phyloP scores from a whole-genome alignment of 2,797 vertebrate genomes.

The Hoplostethus mediterraneus region DNA sequence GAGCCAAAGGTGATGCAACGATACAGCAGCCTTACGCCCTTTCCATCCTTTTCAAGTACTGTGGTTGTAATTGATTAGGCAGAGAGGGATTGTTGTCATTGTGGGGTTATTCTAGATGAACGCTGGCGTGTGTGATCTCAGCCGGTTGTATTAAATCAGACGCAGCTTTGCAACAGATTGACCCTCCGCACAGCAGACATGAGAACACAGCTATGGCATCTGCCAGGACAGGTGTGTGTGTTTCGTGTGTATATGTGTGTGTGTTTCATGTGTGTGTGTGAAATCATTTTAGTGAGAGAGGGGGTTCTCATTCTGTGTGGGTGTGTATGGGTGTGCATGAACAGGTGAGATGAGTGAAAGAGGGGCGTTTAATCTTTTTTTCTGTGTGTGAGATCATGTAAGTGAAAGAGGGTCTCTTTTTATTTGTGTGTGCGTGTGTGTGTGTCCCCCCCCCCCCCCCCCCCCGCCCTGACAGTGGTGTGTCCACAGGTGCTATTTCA shows the following conservation, averaged over 20 bases:
- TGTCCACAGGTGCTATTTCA: constrained; percentile 84
- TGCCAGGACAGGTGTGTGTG: constrained; percentile 60
- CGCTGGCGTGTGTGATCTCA: constrained; percentile 65
- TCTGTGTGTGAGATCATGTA: constrained; percentile 11
- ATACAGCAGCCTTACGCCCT: constrained; percentile 21
- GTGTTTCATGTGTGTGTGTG: constrained; percentile 7
- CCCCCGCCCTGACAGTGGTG: constrained; percentile 66
- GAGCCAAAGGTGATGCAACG: constrained; percentile 9
- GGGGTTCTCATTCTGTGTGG: constrained; percentile 35
- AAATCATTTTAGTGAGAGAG: constrained; percentile 47
- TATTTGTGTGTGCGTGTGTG: not conserved
- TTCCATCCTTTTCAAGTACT: constrained; percentile 31
- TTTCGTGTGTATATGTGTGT: not conserved
- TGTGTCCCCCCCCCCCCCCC: constrained; percentile 17
- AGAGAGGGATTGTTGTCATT: constrained; percentile 47
- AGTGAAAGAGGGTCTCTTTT: constrained; percentile 7
- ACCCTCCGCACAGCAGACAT: constrained; percentile 67
- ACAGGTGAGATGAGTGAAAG: constrained; percentile 35
- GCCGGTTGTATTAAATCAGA: constrained; percentile 82
- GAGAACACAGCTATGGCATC: constrained; percentile 76
- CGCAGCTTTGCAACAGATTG: constrained; percentile 69
- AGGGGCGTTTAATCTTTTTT: constrained; percentile 43
- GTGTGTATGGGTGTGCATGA: constrained; percentile 4
- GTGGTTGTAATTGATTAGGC: constrained; percentile 57
- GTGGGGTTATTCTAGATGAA: constrained; percentile 61